Evolutionary conservation across 2,888 invertebrate species (phyloP).

Genomic region (Ennomos erosarius): DNA sequence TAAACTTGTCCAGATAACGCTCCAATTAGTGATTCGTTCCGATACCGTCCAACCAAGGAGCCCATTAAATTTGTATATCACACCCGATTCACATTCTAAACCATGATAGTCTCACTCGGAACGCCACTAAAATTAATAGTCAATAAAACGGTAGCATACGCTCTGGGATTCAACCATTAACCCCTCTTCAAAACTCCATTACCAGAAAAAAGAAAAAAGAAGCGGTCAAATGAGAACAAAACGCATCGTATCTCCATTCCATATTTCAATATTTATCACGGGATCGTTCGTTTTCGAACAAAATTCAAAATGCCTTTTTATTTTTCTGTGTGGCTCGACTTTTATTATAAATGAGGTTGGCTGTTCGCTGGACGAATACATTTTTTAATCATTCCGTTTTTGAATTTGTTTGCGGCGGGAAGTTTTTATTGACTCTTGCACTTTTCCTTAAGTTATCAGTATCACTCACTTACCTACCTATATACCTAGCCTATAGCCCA

Average conservation of each 20-base stretch:
- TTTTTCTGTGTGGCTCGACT: slow-evolving; percentile 53
- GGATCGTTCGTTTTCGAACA: slow-evolving; percentile 81
- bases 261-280: slow-evolving; percentile 84
- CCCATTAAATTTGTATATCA: slow-evolving; percentile 45
- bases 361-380: slow-evolving; percentile 56
- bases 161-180: slow-evolving; percentile 64
- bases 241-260: slow-evolving; percentile 76
- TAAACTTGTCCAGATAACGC: slow-evolving; percentile 1
- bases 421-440: slow-evolving; percentile 31
- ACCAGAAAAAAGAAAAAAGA: slow-evolving; percentile 47
- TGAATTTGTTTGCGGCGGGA: slow-evolving; percentile 53
- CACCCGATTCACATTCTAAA: slow-evolving; percentile 43
- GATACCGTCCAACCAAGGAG: slow-evolving; percentile 37
- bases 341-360: slow-evolving; percentile 77
- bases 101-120: slow-evolving; percentile 46
- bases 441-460: too few relatives aligned
- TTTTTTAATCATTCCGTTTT: slow-evolving; percentile 72
- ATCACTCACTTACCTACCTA: too few relatives aligned
- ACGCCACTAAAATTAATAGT: slow-evolving; percentile 65
- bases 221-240: slow-evolving; percentile 55
- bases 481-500: too few relatives aligned
- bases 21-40: slow-evolving; percentile 48
- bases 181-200: slow-evolving; percentile 69
- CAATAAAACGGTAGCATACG: slow-evolving; percentile 77
- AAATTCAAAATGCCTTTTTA: slow-evolving; percentile 71